Evolutionary conservation across 2,113 vertebrate genomes (phyloP).

Genomic region (Drymodes brunneopygia): DNA sequence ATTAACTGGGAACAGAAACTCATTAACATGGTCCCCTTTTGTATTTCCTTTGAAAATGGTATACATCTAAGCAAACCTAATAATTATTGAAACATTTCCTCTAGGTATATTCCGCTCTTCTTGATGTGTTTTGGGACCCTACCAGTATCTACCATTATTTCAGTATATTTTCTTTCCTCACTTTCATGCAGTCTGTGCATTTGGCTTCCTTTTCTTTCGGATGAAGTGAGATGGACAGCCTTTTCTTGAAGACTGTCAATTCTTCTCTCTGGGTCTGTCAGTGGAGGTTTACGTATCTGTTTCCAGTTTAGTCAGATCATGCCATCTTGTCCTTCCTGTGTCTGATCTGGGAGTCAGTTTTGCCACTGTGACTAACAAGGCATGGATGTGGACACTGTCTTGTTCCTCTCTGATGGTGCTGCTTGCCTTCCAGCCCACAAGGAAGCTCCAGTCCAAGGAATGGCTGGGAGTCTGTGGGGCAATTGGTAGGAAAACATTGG

Average conservation of each 20-base stretch:
- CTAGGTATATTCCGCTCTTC: not conserved
- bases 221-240: not conserved
- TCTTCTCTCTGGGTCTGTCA: not conserved
- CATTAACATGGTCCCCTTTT: not conserved
- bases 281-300: not conserved
- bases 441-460: not conserved
- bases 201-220: not conserved
- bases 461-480: rapidly evolving
- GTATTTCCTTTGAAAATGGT: not conserved
- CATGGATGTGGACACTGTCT: too few species aligned
- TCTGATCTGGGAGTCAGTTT: not conserved
- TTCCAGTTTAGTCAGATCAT: not conserved
- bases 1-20: not conserved
- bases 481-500: not conserved
- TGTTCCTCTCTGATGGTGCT: not conserved
- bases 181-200: not conserved
- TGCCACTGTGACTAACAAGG: not conserved
- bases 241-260: not conserved
- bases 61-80: not conserved
- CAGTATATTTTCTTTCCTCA: not conserved
- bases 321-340: not conserved
- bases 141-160: not conserved
- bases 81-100: not conserved
- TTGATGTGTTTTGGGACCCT: not conserved
- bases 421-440: not conserved